Evolutionary conservation across 2,797 vertebrate genomes (phyloP).

Genomic region (Hippopotamyrus pictus): DNA sequence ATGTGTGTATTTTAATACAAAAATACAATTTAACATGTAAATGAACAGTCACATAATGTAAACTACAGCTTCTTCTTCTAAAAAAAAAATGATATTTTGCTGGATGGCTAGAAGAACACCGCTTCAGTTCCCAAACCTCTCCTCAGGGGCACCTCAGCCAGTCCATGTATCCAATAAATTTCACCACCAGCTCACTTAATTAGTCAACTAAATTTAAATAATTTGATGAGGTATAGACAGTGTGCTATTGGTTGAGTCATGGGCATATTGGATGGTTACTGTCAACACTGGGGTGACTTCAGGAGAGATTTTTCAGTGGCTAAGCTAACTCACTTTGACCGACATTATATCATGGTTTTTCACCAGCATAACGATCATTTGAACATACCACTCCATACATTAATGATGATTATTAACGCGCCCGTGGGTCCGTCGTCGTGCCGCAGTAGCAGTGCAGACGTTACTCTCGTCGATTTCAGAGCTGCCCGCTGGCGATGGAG

Average conservation of each 20-base stretch:
- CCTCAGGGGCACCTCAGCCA: background rate
- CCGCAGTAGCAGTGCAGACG: background rate
- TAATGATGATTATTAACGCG: background rate
- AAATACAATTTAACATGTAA: background rate
- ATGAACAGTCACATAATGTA: background rate
- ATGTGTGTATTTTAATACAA: background rate
- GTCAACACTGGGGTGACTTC: background rate
- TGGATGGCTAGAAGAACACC: background rate
- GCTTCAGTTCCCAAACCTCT: background rate
- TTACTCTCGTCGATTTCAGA: background rate
- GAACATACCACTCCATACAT: background rate
- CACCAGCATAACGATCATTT: background rate
- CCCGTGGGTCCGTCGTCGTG: background rate
- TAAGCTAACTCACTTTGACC: background rate
- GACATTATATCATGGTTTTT: background rate
- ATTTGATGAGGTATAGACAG: background rate
- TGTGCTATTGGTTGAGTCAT: background rate
- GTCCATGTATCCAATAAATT: background rate
- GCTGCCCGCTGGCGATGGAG: background rate
- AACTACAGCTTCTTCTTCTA: background rate
- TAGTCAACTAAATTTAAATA: background rate
- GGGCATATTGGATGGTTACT: background rate
- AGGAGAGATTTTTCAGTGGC: background rate
- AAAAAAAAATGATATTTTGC: background rate
- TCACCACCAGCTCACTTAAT: background rate